phyloP scores from a whole-genome alignment of 2,797 vertebrate genomes.

The Hypotaenidia philippensis region DNA sequence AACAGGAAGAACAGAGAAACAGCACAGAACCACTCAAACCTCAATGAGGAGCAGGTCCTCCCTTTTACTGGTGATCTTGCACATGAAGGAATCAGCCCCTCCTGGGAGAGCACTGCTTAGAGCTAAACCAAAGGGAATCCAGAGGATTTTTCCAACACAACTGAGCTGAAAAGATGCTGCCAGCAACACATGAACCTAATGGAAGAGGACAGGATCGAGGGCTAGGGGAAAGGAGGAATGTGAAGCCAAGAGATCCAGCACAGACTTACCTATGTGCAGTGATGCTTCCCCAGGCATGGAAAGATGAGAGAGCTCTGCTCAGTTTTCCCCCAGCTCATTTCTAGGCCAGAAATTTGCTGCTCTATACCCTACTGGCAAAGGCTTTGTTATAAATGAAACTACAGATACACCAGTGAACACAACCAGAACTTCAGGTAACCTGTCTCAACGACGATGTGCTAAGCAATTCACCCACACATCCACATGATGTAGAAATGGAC shows the following conservation, averaged over 20 bases:
- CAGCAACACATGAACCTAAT: background rate
- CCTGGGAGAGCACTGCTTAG: background rate
- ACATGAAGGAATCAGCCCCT: accelerated
- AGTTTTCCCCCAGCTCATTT: background rate
- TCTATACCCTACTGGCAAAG: background rate
- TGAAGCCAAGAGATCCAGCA: background rate
- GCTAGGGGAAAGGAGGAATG: background rate
- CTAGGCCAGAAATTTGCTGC: background rate
- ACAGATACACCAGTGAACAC: background rate
- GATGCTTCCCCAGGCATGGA: background rate
- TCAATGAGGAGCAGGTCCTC: background rate
- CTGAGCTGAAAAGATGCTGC: background rate
- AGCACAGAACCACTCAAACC: background rate
- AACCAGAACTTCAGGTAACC: background rate
- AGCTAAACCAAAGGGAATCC: background rate
- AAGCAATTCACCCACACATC: background rate
- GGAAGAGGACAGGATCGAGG: background rate
- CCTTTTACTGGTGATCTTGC: background rate
- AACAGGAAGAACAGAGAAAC: background rate
- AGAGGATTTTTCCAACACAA: background rate
- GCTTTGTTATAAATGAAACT: background rate
- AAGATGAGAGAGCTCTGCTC: background rate
- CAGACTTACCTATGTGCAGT: background rate
- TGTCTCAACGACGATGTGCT: background rate
- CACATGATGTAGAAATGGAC: background rate